Evolutionary conservation across 2,113 vertebrate species (phyloP), one percentile per base, ranked within the genome.

Genomic region (Gavia stellata): DNA sequence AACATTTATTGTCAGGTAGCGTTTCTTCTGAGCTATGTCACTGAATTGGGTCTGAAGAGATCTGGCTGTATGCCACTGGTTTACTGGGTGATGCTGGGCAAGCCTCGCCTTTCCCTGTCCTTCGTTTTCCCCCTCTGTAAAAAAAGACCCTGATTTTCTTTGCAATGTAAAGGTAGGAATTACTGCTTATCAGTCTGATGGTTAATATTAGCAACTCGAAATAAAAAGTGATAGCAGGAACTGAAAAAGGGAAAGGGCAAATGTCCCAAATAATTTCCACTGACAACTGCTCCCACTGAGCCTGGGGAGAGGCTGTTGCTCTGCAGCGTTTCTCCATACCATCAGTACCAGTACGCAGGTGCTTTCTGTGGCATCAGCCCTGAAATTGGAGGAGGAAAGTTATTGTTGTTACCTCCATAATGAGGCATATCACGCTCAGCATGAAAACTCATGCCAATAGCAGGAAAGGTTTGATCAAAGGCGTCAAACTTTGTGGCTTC

Each of bases 401-500:
- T 62, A 74, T 26, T 92, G 67, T 75, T 81, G 42, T 81, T 95
- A 31, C n/a, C 33, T 83, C 74, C 71, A 26, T 47, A 78, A 87
- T 0, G 3, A 74, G 4, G 8, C 16, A 6, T 74, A 91, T 81
- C 36, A 6, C 1, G 1, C 56, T 91, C 62, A 65, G 50, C 63
- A 62, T 81, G 71, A 49, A 58, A 71, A 75, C 16, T 55, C 61
- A 58, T 95, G 91, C 77, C 94, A 89, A 42, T 40, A 86, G 50
- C 50, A 86, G 42, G 82, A 87, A 90, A 62, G 70, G 33, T 74
- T 95, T 96, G 88, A 94, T 90, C 93, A 94, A 88, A 92, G 59
- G 59, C 88, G 78, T 90, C 86, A 91, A 34, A 83, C 89, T 31
- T 89, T 77, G 90, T 79, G 92, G 78, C 88, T 94, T 96, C 81